Conservation (phyloP, 1,140 invertebrate genomes). For the Drosophila jambulina region DNA sequence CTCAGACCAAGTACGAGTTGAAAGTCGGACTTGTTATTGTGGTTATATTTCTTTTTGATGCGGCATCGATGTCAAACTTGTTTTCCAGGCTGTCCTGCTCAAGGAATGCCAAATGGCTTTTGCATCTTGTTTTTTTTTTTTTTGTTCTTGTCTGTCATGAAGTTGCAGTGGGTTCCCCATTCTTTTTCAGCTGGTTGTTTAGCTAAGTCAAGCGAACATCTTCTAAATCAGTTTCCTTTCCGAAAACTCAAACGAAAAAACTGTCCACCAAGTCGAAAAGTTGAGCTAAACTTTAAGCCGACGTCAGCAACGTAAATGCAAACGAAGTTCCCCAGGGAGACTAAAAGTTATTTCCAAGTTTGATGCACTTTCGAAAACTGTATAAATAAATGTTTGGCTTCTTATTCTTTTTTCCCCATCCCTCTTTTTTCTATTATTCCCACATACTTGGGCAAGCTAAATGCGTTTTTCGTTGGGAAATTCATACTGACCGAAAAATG, state of each 20-base stretch:
- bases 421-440: background rate
- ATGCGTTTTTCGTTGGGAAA: constrained; percentile 1
- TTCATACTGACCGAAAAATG: constrained; percentile 18
- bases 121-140: constrained; percentile 3
- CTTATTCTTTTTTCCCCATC: background rate
- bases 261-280: constrained; percentile 63
- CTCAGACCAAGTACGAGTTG: constrained; percentile 22
- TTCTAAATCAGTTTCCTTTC: constrained; percentile 64
- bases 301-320: constrained; percentile 58
- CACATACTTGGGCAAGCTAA: constrained; percentile 14
- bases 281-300: constrained; percentile 59
- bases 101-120: constrained; percentile 38
- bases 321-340: constrained; percentile 32
- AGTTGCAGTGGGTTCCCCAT: constrained; percentile 16
- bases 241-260: constrained; percentile 47
- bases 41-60: constrained; percentile 45
- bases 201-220: constrained; percentile 40
- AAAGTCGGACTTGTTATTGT: constrained; percentile 49
- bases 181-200: constrained; percentile 39
- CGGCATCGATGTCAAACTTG: constrained; percentile 59
- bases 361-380: constrained; percentile 55
- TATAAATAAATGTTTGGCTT: constrained; percentile 42
- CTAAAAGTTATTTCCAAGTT: constrained; percentile 59
- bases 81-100: constrained; percentile 36
- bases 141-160: background rate